Conservation (phyloP, 2,113 vertebrate genomes). For the Rhombomys opimus region DNA sequence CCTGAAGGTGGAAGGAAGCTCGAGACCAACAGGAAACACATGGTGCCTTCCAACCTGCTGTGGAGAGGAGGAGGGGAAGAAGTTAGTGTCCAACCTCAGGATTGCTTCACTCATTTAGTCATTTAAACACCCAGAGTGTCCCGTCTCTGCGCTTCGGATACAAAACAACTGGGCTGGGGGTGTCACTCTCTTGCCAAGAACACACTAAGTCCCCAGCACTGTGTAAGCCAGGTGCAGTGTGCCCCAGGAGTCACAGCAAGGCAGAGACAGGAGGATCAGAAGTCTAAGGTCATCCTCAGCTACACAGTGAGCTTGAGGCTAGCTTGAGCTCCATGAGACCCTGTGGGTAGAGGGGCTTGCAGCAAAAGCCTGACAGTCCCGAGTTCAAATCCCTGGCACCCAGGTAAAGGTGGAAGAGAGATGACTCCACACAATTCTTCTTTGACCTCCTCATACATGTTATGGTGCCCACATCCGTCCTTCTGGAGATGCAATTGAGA, state of each 20-base stretch:
- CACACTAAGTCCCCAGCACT: neutral
- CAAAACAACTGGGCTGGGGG: neutral
- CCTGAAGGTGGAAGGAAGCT: neutral
- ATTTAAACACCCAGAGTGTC: neutral
- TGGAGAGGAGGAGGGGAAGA: neutral
- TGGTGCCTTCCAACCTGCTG: neutral
- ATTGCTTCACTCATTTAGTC: neutral
- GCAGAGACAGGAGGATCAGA: neutral
- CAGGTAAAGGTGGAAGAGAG: neutral
- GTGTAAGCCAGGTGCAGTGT: neutral
- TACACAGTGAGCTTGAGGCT: neutral
- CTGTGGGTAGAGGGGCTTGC: neutral
- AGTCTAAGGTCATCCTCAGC: neutral
- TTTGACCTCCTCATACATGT: neutral
- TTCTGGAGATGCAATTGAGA: slow-evolving; percentile 56
- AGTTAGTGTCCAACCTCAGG: neutral
- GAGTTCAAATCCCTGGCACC: neutral
- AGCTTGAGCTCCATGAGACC: neutral
- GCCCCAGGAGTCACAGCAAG: neutral
- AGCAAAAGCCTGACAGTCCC: neutral
- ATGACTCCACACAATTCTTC: neutral
- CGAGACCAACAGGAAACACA: neutral
- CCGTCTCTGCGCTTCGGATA: neutral
- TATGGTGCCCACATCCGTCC: slow-evolving; percentile 38
- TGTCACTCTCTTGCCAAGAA: neutral